Percentiles rank a stretch among this genome's conserved stretches.
Conservation (phyloP, 1,140 invertebrate genomes). For the Odontomachus brunneus region DNA sequence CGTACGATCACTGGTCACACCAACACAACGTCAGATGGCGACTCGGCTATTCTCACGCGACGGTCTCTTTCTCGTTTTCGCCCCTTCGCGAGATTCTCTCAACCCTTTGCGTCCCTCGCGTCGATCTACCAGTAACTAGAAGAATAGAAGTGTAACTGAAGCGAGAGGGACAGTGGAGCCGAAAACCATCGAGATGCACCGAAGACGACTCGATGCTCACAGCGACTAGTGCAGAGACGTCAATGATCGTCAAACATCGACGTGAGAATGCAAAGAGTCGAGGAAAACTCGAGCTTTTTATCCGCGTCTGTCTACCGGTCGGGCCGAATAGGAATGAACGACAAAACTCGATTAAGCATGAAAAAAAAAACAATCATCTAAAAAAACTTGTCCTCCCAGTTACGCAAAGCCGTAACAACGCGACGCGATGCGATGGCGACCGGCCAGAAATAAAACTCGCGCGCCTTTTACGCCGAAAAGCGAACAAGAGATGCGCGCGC, state of each 20-base stretch:
- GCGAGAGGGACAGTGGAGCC: too few relatives aligned
- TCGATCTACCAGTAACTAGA: too few relatives aligned
- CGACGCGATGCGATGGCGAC: neutral
- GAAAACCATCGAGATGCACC: too few relatives aligned
- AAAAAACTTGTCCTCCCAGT: slow-evolving; percentile 77
- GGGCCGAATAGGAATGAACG: neutral
- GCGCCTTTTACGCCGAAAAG: slow-evolving; percentile 43
- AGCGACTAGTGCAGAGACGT: too few relatives aligned
- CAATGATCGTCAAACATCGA: neutral
- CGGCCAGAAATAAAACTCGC: slow-evolving; percentile 35
- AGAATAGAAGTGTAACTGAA: too few relatives aligned
- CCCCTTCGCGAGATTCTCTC: too few relatives aligned
- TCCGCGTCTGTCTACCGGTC: slow-evolving; percentile 7
- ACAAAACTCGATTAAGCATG: slow-evolving; percentile 31
- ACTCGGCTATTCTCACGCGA: too few relatives aligned
- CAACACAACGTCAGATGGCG: slow-evolving; percentile 49
- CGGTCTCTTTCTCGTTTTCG: too few relatives aligned
- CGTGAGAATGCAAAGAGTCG: slow-evolving; percentile 26
- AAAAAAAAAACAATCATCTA: slow-evolving; percentile 47
- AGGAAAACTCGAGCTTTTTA: slow-evolving; percentile 40
- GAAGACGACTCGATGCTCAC: too few relatives aligned
- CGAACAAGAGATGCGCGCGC: slow-evolving; percentile 13
- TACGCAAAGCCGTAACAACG: slow-evolving; percentile 69
- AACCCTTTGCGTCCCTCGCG: too few relatives aligned
- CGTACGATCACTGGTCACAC: slow-evolving; percentile 66